Conservation (phyloP, 2,113 vertebrate genomes). For the Pseudorasbora parva region DNA sequence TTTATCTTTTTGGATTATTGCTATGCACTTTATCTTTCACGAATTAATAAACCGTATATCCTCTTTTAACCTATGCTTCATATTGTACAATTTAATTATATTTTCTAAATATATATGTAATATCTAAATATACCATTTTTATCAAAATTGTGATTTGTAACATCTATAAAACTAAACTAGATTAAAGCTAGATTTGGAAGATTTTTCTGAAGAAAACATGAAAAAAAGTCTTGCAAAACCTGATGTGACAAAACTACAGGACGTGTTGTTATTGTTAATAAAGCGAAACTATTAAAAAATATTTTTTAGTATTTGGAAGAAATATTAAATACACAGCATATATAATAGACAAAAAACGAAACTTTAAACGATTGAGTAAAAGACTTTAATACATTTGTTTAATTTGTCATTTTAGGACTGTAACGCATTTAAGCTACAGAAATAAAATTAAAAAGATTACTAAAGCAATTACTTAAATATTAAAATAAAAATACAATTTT, state of each 20-base stretch:
- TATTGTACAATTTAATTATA: neutral
- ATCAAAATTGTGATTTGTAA: neutral
- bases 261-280: neutral
- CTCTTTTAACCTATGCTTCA: neutral
- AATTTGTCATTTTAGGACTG: too few relatives aligned
- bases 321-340: too few relatives aligned
- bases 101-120: neutral
- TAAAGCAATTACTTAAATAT: too few relatives aligned
- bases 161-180: neutral
- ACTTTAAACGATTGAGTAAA: too few relatives aligned
- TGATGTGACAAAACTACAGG: neutral
- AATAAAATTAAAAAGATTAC: too few relatives aligned
- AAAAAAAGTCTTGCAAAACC: too few relatives aligned
- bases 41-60: neutral
- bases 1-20: constrained; percentile 6
- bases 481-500: too few relatives aligned
- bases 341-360: too few relatives aligned
- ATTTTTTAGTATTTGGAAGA: neutral
- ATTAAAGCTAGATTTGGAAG: neutral
- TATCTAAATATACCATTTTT: neutral
- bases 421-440: too few relatives aligned
- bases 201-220: too few relatives aligned
- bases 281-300: neutral
- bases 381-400: too few relatives aligned
- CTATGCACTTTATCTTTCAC: neutral